These are phyloP conservation scores for Calidris pugnax DNA, from an alignment of 2,113 vertebrate species.

Conservation along the genomic window DNA sequence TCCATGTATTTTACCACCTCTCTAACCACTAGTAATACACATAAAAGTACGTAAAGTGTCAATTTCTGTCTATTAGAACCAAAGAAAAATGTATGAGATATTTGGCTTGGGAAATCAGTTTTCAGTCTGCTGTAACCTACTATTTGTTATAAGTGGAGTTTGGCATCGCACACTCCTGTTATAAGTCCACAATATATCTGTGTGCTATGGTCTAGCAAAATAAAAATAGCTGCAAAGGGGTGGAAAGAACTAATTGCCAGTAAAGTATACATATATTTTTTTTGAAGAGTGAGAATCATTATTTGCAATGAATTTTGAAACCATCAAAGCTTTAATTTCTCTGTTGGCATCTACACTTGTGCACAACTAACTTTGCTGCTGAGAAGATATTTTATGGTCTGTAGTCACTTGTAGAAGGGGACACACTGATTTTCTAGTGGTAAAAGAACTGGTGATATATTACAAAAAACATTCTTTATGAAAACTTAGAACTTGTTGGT, in stretches of 20 bases:
- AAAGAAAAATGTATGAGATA: not conserved
- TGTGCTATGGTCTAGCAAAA: not conserved
- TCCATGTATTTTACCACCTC: not conserved
- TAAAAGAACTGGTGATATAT: not conserved
- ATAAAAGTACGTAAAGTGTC: not conserved
- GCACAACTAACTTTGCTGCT: not conserved
- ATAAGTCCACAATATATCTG: not conserved
- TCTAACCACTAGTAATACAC: not conserved
- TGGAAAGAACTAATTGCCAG: not conserved
- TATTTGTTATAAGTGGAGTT: not conserved
- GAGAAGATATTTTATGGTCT: not conserved
- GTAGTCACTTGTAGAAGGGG: not conserved
- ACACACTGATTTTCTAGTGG: not conserved
- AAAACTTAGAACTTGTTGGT: not conserved
- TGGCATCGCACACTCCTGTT: not conserved
- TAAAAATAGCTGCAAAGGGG: not conserved
- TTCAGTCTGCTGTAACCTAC: slow-evolving; percentile 12
- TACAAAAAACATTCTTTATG: not conserved
- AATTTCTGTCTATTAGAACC: slow-evolving; percentile 12
- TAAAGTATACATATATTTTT: not conserved
- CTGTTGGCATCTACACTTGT: not conserved
- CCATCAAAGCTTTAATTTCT: slow-evolving; percentile 35
- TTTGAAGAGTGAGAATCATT: not conserved
- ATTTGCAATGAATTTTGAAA: not conserved
- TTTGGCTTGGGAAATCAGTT: slow-evolving; percentile 39